Evolutionary conservation across 2,113 vertebrate genomes (phyloP), one percentile per base, ranked within the genome.

Genomic region (Piaya cayana): DNA sequence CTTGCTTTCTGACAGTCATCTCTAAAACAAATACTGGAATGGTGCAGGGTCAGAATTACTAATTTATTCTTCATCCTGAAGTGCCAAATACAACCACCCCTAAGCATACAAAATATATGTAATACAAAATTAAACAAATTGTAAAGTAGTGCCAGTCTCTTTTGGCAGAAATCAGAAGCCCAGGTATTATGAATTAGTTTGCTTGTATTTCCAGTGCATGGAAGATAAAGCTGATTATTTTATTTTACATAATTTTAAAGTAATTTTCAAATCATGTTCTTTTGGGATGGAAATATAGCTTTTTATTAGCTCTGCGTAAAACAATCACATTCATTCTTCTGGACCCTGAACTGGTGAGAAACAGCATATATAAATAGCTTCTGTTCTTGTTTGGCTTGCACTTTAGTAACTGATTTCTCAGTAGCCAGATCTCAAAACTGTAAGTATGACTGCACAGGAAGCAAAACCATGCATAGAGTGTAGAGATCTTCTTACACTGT

Each of bases 381-480:
- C 64, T 87, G 50, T 60, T 87, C 78, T 64, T 76, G 75, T 92
- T 77, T 9, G 84, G 86, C 62, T 82, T 74, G 93, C 92, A 78
- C 94, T 94, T 91, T 81, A 92, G 94, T 97, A 97, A 97, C 97
- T 95, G 95, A 97, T 88, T 95, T 96, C 95, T 97, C 91, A 77
- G 94, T 90, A 97, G 97, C 96, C 96, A 97, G 95, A 96, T 98
- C 97, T 98, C 96, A 92, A 60, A 95, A 90, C 74, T 91, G 82
- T 93, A 96, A 74, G 53, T 95, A 92, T 67, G 86, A 95, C 75
- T 92, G 94, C 90, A 82, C 19, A 11, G 94, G 83, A 96, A 97
- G 94, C 94, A 95, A 95, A 97, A 93, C 52, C 90, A 94, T 96
- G 94, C 91, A 88, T 78, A 93, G 91, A 64, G 75, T 69, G 27